Base-by-base conservation (phyloP, 2,113 vertebrate species). In the Alligator mississippiensis region DNA sequence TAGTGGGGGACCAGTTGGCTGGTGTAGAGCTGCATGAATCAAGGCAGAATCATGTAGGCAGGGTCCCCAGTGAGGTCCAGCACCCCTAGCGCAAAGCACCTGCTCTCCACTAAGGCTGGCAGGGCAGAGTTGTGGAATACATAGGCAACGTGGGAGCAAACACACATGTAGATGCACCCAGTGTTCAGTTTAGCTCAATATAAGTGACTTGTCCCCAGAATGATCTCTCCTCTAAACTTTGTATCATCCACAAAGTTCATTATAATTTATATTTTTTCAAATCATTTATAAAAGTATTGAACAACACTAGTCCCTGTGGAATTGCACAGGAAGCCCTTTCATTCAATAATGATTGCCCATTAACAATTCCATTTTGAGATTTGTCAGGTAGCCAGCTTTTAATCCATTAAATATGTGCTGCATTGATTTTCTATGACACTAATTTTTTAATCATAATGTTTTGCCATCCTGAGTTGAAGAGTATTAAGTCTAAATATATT, bases 401-500 rank as follows among this genome's bases (percentile, higher is more conserved):
- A 94, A 90, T 94, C 19, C 12, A 34, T 87, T 90, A 83, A 30
- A 15, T 87, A 74, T 83, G 93, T 93, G 84, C 93, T 90, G 87
- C 89, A 92, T 72, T 80, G 77, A 85, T 95, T 80, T 19, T 82
- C 58, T 27, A 38, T 28, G 61, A 93, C 90, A 77, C 64, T 93
- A 85, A 92, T 94, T 94, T 95, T 74, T 94, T 90, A 93, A 94
- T 93, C 76, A 93, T 55, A 72, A 75, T 90, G 77, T 96, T 94
- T 55, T 90, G 64, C 77, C 54, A 10, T 89, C 89, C 82, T 90
- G 86, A 88, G 38, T 17, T 95, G 85, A 95, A 95, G 75, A 89
- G 70, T 30, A 89, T 94, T 93, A 75, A 89, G 55, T 77, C 61
- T 82, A 92, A 94, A 77, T 93, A 89, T 79, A 92, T 94, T 90